A percentile compares a stretch with the other conserved stretches of the same genome.
Conservation (phyloP, 2,113 vertebrate species). For the Setophaga kirtlandii region DNA sequence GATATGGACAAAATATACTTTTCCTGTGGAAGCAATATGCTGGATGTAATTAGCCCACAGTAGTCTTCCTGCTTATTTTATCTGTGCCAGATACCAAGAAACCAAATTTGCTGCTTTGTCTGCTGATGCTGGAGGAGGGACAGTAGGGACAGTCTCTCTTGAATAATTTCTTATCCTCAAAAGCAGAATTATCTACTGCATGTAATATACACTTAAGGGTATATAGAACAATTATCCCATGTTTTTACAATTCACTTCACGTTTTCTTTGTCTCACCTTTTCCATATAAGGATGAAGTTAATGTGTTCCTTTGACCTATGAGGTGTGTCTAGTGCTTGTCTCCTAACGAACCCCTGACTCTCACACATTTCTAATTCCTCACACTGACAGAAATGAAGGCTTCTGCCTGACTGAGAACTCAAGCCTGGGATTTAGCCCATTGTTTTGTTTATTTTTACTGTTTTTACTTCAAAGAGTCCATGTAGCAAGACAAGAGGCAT, state of each 20-base stretch:
- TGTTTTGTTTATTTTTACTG: slow-evolving; percentile 3
- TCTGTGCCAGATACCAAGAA: background rate
- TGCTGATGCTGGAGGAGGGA: background rate
- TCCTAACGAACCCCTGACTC: background rate
- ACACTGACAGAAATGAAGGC: background rate
- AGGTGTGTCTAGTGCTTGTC: background rate
- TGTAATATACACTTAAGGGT: background rate
- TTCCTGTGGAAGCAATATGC: background rate
- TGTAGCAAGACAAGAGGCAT: accelerated
- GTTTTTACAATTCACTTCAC: background rate
- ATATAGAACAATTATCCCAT: background rate
- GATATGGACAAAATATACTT: background rate
- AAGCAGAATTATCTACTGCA: background rate
- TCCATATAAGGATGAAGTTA: background rate
- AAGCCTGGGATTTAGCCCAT: background rate
- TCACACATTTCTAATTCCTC: background rate
- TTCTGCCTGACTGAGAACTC: background rate
- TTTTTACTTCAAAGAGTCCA: background rate
- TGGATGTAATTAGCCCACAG: background rate
- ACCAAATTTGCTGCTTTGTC: background rate
- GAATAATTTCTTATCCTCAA: background rate
- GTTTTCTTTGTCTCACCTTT: background rate
- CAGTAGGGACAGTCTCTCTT: background rate
- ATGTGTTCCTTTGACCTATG: background rate
- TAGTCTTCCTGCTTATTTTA: background rate